Percentiles rank a stretch among this genome's conserved stretches.
phyloP scores from a whole-genome alignment of 2,888 invertebrate genomes.

The Macropis europaea region DNA sequence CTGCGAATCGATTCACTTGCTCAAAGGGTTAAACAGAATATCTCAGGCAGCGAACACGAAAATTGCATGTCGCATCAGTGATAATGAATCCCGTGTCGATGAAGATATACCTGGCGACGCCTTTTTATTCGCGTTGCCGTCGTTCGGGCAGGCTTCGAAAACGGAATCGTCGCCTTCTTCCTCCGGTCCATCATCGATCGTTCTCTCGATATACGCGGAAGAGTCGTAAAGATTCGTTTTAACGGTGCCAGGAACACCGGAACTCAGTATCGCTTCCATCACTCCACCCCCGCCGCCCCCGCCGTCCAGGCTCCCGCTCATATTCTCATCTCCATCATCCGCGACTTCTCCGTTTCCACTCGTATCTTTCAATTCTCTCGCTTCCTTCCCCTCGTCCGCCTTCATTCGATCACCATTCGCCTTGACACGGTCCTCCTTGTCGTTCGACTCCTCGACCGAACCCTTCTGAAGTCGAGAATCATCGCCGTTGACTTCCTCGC shows the following conservation, averaged over 20 bases:
- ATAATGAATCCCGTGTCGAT: not conserved
- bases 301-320: not conserved
- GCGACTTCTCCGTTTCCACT: not conserved
- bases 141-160: slow-evolving; percentile 68
- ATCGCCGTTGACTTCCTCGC: slow-evolving; percentile 24
- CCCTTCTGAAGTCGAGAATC: slow-evolving; percentile 14
- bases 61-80: not conserved
- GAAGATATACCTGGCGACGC: slow-evolving; percentile 49
- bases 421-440: not conserved
- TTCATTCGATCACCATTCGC: slow-evolving; percentile 23
- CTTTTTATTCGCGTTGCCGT: slow-evolving; percentile 44
- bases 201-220: slow-evolving; percentile 72
- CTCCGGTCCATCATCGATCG: slow-evolving; percentile 72
- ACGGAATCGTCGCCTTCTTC: slow-evolving; percentile 78
- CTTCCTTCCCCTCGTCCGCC: not conserved
- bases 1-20: too few species aligned
- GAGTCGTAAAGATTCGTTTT: slow-evolving; percentile 63
- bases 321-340: slow-evolving; percentile 8
- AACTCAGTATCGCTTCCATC: slow-evolving; percentile 4
- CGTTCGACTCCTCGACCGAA: slow-evolving; percentile 12
- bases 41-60: not conserved
- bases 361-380: not conserved
- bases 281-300: slow-evolving; percentile 15
- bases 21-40: too few species aligned
- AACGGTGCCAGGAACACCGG: slow-evolving; percentile 6